Evolutionary conservation across 2,113 vertebrate genomes (phyloP).

Genomic region (Hypanus sabinus): DNA sequence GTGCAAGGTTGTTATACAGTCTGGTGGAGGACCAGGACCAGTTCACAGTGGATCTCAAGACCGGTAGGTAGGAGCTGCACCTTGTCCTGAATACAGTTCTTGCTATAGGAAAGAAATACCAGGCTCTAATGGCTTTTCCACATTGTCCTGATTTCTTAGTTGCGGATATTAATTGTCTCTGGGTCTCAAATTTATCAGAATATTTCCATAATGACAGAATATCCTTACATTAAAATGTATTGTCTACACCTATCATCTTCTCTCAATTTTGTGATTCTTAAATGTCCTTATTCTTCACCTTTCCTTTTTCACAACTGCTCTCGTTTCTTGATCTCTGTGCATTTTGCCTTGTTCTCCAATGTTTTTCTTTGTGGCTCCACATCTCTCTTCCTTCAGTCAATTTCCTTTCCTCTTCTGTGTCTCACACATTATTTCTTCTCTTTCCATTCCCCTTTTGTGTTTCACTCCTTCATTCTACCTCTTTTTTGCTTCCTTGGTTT

Average conservation of each 20-base stretch:
- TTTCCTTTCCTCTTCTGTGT: background rate
- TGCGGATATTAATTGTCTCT: background rate
- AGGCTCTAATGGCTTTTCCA: background rate
- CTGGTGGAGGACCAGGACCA: slow-evolving; percentile 87
- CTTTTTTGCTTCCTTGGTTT: background rate
- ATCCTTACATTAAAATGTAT: background rate
- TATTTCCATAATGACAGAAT: background rate
- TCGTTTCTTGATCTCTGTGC: no score
- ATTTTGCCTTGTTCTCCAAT: no score
- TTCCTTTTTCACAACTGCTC: background rate
- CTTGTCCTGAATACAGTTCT: slow-evolving; percentile 29
- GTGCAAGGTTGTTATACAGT: slow-evolving; percentile 86
- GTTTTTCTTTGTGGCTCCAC: background rate
- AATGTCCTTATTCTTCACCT: background rate
- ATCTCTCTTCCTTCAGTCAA: background rate
- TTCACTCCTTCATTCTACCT: background rate
- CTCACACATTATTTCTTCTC: background rate
- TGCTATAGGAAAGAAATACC: background rate
- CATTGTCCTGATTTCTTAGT: no score
- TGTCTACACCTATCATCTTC: background rate
- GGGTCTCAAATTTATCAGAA: background rate
- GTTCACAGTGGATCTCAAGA: slow-evolving; percentile 85
- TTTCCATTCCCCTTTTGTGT: background rate
- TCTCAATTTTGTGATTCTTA: background rate
- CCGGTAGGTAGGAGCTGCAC: slow-evolving; percentile 65